Conservation (phyloP, 2,888 invertebrate species). For the Cloeon dipterum region DNA sequence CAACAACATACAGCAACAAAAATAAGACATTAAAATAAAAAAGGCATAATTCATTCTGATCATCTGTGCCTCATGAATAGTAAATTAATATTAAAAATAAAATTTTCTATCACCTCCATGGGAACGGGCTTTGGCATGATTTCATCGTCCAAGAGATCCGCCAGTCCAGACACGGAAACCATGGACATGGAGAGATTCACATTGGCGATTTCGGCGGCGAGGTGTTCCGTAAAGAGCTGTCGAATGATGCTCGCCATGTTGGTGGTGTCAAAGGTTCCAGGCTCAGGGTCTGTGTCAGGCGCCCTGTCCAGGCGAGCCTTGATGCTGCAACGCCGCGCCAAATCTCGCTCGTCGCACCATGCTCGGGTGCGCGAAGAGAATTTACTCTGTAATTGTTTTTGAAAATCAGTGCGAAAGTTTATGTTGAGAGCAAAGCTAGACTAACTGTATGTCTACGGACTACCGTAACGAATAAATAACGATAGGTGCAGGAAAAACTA, state of each 20-base stretch:
- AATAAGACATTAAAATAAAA: neutral
- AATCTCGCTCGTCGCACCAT: slow-evolving; percentile 33
- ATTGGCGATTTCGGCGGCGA: slow-evolving; percentile 40
- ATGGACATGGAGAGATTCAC: slow-evolving; percentile 45
- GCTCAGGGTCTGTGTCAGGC: slow-evolving; percentile 13
- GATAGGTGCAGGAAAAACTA: no score
- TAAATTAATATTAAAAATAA: neutral
- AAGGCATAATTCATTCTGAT: neutral
- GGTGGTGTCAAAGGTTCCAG: slow-evolving; percentile 14
- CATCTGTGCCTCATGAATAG: slow-evolving; percentile 1
- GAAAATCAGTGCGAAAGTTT: no score
- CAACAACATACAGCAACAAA: no score
- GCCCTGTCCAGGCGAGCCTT: slow-evolving; percentile 14
- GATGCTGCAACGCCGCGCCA: neutral
- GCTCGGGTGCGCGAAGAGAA: slow-evolving; percentile 61
- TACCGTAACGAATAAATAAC: slow-evolving; percentile 4
- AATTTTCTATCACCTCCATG: slow-evolving; percentile 32
- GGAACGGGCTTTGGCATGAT: slow-evolving; percentile 58
- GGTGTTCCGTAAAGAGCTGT: slow-evolving; percentile 13
- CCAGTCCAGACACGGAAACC: slow-evolving; percentile 59
- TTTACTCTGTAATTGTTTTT: slow-evolving; percentile 37
- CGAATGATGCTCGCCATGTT: slow-evolving; percentile 17
- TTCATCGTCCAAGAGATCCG: slow-evolving; percentile 75
- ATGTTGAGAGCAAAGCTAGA: neutral
- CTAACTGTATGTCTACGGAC: slow-evolving; percentile 1